These are phyloP conservation scores for Drosophila parabipectinata DNA, from an alignment of 1,140 invertebrate genomes.

Conservation along the genomic window DNA sequence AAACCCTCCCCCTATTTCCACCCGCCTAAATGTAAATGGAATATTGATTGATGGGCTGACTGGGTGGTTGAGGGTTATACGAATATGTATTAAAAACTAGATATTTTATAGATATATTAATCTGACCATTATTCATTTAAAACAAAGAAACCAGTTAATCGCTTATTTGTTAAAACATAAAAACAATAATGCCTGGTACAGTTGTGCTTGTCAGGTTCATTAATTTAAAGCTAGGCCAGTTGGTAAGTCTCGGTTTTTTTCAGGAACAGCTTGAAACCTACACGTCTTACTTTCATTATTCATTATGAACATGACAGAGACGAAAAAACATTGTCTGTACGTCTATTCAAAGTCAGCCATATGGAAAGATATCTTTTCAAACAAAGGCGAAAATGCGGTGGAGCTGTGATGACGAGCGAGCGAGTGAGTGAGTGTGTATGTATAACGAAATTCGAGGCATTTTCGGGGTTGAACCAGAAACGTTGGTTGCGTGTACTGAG, in stretches of 20 bases:
- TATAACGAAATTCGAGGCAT: constrained; percentile 2
- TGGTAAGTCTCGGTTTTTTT: constrained; percentile 6
- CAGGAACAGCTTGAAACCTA: constrained; percentile 8
- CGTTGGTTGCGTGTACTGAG: not conserved
- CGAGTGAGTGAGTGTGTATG: constrained; percentile 4
- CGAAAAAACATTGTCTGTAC: constrained; percentile 48
- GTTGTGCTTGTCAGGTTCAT: constrained; percentile 9
- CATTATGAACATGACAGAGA: constrained; percentile 68
- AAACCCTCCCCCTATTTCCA: constrained; percentile 34
- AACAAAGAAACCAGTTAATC: not conserved
- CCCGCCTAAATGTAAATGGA: constrained; percentile 9
- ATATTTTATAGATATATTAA: not conserved
- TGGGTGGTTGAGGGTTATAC: constrained; percentile 33
- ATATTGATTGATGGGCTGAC: constrained; percentile 67
- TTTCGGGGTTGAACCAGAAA: constrained; percentile 1
- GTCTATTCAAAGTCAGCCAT: constrained; percentile 75
- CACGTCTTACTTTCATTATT: constrained; percentile 53
- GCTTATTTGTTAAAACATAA: not conserved
- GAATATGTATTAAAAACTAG: constrained; percentile 3
- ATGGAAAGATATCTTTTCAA: constrained; percentile 77
- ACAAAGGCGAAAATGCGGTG: constrained; percentile 57
- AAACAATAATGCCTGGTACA: constrained; percentile 8
- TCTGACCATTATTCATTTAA: not conserved
- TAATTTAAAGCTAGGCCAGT: constrained; percentile 1
- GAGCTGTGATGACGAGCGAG: not conserved